Conservation (phyloP, 2,797 vertebrate species). For the Melanotaenia boesemani region DNA sequence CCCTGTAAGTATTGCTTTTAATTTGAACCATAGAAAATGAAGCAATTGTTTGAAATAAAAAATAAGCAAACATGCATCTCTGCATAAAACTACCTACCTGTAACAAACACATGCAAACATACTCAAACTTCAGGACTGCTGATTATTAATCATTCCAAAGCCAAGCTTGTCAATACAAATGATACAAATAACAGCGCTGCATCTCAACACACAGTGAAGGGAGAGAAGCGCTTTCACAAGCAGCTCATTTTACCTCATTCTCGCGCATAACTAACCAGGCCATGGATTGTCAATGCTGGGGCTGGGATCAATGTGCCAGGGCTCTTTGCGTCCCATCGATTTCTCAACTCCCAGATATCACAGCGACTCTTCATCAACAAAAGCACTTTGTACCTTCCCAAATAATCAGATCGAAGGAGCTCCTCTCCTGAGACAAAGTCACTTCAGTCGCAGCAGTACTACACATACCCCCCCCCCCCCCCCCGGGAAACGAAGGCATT, state of each 20-base stretch:
- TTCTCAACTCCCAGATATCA: conserved; percentile 88
- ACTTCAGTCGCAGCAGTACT: conserved; percentile 55
- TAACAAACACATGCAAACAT: neutral
- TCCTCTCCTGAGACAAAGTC: conserved; percentile 75
- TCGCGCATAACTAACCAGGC: conserved; percentile 87
- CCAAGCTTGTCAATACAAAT: conserved; percentile 86
- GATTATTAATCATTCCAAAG: conserved; percentile 89
- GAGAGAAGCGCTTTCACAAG: conserved; percentile 83
- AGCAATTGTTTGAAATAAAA: conserved; percentile 48
- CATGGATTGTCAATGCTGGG: conserved; percentile 86
- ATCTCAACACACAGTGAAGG: conserved; percentile 60
- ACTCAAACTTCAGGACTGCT: conserved; percentile 82
- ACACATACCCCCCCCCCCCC: neutral
- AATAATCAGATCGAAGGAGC: conserved; percentile 88
- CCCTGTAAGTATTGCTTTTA: conserved; percentile 53
- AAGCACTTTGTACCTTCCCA: conserved; percentile 89
- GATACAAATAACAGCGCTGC: conserved; percentile 65
- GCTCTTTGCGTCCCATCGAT: conserved; percentile 87
- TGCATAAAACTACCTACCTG: conserved; percentile 62
- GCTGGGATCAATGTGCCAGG: conserved; percentile 86
- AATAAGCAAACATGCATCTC: conserved; percentile 73
- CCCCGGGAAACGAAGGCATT: conserved; percentile 49
- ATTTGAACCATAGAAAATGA: conserved; percentile 35
- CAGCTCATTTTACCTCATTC: conserved; percentile 86
- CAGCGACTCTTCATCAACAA: conserved; percentile 89